Percentiles rank a stretch among this genome's conserved stretches.
phyloP scores from a whole-genome alignment of 2,797 vertebrate species.

The Enteromius viviparus region DNA sequence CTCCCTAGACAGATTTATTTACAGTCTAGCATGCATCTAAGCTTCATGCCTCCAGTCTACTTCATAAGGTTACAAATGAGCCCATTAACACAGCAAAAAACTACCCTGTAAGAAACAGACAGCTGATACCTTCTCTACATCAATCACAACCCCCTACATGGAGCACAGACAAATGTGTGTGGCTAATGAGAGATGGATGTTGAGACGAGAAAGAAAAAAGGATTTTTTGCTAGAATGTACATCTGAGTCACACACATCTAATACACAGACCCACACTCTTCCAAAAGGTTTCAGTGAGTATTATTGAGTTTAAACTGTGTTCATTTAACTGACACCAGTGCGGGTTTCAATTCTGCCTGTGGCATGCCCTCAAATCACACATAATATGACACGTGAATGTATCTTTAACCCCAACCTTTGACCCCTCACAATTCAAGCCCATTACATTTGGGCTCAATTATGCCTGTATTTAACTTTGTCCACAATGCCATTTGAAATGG shows the following conservation, averaged over 20 bases:
- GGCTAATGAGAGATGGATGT: neutral
- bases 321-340: slow-evolving; percentile 7
- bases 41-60: slow-evolving; percentile 24
- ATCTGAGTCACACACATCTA: neutral
- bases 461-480: neutral
- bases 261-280: neutral
- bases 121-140: slow-evolving; percentile 37
- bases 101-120: slow-evolving; percentile 48
- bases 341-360: neutral
- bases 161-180: neutral
- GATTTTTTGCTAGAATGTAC: neutral
- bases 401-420: neutral
- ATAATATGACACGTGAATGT: neutral
- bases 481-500: neutral
- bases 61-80: slow-evolving; percentile 52
- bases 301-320: slow-evolving; percentile 13
- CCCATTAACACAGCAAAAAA: slow-evolving; percentile 46
- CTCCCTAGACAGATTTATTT: slow-evolving; percentile 46
- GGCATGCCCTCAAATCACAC: neutral
- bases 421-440: neutral
- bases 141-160: slow-evolving; percentile 22
- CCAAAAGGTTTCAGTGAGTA: neutral
- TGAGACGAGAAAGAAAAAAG: neutral
- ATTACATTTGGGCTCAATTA: neutral
- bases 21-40: slow-evolving; percentile 44